These are phyloP conservation scores for Bilobella aurantiaca DNA, from an alignment of 1,140 invertebrate species.

Conservation along the genomic window DNA sequence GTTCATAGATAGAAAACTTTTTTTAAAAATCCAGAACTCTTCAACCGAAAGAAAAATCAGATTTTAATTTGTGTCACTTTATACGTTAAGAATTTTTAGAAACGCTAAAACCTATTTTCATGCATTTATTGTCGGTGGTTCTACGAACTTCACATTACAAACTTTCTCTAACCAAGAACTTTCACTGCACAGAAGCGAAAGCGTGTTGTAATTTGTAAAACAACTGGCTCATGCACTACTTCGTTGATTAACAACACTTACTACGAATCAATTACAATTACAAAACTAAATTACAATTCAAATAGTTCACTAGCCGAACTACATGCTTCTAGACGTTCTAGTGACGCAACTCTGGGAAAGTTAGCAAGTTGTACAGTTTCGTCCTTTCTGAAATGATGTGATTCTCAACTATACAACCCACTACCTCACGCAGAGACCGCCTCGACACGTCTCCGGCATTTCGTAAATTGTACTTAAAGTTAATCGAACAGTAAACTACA, in stretches of 20 bases:
- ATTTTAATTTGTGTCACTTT: no score
- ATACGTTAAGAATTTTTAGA: no score
- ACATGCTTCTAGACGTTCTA: neutral
- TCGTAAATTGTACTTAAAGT: neutral
- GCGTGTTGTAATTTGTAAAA: neutral
- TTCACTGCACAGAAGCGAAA: no score
- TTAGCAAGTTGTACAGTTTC: constrained; percentile 66
- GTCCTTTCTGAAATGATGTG: constrained; percentile 46
- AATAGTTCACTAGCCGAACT: no score
- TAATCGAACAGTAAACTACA: no score
- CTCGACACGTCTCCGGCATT: neutral
- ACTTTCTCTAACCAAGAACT: no score
- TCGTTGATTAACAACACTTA: neutral
- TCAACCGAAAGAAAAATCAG: no score
- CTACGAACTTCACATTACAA: no score
- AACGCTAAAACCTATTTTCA: no score
- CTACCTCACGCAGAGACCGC: constrained; percentile 55
- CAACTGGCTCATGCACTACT: neutral
- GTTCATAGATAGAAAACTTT: no score
- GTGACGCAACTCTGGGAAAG: constrained; percentile 48
- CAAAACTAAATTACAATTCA: neutral
- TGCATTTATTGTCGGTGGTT: no score
- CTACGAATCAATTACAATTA: neutral
- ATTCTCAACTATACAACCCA: constrained; percentile 66
- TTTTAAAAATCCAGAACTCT: no score